Conservation (phyloP, 2,888 invertebrate species). For the Vannuccia rotundouncinata region DNA sequence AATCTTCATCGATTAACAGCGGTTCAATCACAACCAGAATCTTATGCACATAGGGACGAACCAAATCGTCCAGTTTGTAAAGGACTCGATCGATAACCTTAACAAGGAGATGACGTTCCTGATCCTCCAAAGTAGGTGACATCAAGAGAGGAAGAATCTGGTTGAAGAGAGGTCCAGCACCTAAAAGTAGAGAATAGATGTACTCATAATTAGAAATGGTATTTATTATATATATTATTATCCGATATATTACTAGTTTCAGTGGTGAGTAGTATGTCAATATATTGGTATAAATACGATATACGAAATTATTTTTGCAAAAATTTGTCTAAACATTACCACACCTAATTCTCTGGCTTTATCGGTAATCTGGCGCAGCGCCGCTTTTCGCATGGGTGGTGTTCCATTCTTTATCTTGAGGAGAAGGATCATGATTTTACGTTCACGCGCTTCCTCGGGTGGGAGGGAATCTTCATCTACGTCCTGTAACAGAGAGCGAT, state of each 20-base stretch:
- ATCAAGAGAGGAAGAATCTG: conserved; percentile 97
- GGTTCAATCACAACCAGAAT: conserved; percentile 98
- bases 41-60: conserved; percentile 97
- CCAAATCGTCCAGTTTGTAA: conserved; percentile 94
- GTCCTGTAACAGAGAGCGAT: conserved; percentile 61
- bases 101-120: conserved; percentile 93
- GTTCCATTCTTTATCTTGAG: conserved; percentile 99
- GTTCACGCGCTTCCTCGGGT: conserved; percentile 92
- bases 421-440: conserved; percentile 96
- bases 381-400: conserved; percentile 95
- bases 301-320: no score
- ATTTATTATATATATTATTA: no score
- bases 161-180: conserved; percentile 95
- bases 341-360: conserved; percentile 69
- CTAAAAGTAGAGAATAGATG: conserved; percentile 90
- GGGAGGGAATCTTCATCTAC: conserved; percentile 91
- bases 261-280: no score
- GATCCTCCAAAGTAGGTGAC: conserved; percentile 98
- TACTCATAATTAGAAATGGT: no score
- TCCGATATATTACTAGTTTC: no score
- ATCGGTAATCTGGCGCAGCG: conserved; percentile 91
- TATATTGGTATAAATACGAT: no score
- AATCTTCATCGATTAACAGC: conserved; percentile 95
- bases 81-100: conserved; percentile 91
- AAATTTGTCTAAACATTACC: no score